Evolutionary conservation across 2,797 vertebrate genomes (phyloP), one percentile per base, ranked within the genome.

Genomic region (Leontopithecus rosalia): DNA sequence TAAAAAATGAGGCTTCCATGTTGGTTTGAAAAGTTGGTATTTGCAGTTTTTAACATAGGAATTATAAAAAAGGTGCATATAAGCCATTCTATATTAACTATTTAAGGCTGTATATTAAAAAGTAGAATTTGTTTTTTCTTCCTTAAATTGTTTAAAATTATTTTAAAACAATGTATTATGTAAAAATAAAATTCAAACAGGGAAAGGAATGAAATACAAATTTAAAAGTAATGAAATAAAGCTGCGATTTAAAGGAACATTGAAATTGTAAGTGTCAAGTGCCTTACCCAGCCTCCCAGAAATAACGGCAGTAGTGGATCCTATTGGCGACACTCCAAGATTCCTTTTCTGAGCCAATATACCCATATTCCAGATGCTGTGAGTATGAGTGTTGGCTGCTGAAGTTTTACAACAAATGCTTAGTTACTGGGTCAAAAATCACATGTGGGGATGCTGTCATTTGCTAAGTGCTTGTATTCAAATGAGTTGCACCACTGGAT

Each of bases 101-200:
- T 52, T 88, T 72, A 73, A 80, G 43, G 46, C 5, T 1, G 73
- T 72, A 73, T 41, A 64, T 39, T 57, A 80, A 80, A 82, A 26
- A 39, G 13, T 20, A 70, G 24, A 96, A 84, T 72, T 61, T 43
- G 61, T 10, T 83, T 73, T 88, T 26, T 83, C 12, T 48, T 77
- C 46, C 36, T 85, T 80, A 39, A 88, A 92, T 94, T 64, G 61
- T 80, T 94, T 92, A 85, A 80, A 94, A 75, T 30, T 73, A 28
- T 20, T 80, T 75, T 73, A 67, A 92, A 85, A 73, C 77, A 67
- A 55, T 55, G 24, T 36, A 73, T 14, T 24, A 73, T 41, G 84
- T 22, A 26, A 26, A 92, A 72, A n/a, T 72, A 55, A 64, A 88
- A 83, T 33, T 79, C 11, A 83, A 61, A 88, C 30, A 72, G 39